These are phyloP conservation scores for Hofmannophila pseudospretella DNA, from an alignment of 2,888 invertebrate species.

Conservation along the genomic window DNA sequence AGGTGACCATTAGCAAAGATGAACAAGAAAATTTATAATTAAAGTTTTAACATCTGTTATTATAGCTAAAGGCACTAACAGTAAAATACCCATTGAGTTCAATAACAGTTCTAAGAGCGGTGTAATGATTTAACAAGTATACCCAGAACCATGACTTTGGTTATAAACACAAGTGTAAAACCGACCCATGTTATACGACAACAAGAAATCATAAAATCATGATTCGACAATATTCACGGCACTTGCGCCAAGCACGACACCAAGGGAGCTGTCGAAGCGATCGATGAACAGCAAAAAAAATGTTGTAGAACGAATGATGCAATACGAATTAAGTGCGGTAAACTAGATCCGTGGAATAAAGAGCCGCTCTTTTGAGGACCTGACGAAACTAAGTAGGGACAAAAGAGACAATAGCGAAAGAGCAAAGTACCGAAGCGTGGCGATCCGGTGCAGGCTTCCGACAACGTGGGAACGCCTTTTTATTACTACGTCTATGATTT, in stretches of 20 bases:
- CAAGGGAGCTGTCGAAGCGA: constrained; percentile 37
- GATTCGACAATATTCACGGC: constrained; percentile 29
- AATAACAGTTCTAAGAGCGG: no score
- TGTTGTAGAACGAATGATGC: constrained; percentile 59
- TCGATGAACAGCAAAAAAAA: constrained; percentile 43
- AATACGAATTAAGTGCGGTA: constrained; percentile 62
- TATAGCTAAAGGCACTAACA: neutral
- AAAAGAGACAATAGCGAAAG: constrained; percentile 67
- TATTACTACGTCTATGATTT: constrained; percentile 40
- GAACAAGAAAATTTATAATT: constrained; percentile 37
- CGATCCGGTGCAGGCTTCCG: constrained; percentile 60
- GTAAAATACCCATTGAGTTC: no score
- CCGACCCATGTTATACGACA: neutral
- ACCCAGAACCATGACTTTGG: no score
- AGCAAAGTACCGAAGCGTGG: constrained; percentile 69
- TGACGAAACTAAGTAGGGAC: constrained; percentile 57
- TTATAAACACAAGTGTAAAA: neutral
- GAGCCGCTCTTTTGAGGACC: constrained; percentile 56
- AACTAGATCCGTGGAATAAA: constrained; percentile 61
- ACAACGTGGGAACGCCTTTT: constrained; percentile 66
- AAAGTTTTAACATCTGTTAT: constrained; percentile 11
- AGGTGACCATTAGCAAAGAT: constrained; percentile 38
- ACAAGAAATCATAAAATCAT: constrained; percentile 15
- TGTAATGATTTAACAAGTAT: neutral
- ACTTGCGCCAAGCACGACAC: constrained; percentile 20